Conservation (phyloP, 2,888 invertebrate genomes). For the Arctia plantaginis region DNA sequence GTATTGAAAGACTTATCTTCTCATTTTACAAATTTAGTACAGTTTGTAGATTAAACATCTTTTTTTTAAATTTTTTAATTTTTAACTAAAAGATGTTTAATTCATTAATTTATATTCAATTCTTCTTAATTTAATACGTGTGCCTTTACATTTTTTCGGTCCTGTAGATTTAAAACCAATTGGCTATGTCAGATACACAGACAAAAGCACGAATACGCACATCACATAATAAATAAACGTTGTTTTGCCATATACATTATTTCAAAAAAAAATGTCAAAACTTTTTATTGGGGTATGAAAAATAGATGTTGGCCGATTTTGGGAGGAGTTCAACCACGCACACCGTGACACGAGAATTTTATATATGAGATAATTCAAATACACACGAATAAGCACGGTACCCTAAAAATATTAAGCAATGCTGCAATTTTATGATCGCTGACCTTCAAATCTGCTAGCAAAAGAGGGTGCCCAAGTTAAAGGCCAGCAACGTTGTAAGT, state of each 20-base stretch:
- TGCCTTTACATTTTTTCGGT: not conserved
- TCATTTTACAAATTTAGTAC: no score
- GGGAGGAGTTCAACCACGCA: no score
- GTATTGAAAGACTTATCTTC: not conserved
- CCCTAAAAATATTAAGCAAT: not conserved
- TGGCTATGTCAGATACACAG: not conserved
- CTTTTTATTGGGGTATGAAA: no score
- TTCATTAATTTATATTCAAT: no score
- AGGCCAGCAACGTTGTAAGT: not conserved
- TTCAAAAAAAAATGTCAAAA: no score
- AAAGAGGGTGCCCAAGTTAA: not conserved
- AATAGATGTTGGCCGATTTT: no score
- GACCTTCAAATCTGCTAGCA: not conserved
- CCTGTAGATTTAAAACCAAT: not conserved
- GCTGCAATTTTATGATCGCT: not conserved
- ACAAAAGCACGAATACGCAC: not conserved
- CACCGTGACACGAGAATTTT: no score
- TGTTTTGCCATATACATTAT: no score
- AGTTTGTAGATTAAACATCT: no score
- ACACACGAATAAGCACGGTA: not conserved
- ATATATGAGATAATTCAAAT: no score
- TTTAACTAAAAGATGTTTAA: no score
- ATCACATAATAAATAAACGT: not conserved
- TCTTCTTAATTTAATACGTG: not conserved
- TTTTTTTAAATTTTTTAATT: no score